Conservation (phyloP, 2,113 vertebrate genomes). For the Paraplagusia blochii region DNA sequence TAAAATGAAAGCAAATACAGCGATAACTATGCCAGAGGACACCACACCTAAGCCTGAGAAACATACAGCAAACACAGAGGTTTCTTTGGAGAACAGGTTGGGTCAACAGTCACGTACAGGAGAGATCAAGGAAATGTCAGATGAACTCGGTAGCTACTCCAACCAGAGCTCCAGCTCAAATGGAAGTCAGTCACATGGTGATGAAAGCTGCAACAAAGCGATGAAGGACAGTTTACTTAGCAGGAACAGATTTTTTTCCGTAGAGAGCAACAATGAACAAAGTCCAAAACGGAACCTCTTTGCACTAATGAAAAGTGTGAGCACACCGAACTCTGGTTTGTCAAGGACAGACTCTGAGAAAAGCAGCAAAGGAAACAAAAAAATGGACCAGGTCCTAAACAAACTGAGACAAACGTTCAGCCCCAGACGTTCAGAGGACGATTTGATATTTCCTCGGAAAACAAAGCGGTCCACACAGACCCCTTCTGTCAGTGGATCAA, state of each 20-base stretch:
- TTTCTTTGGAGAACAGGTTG: conserved; percentile 30
- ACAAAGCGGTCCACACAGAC: conserved; percentile 42
- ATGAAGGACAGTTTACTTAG: conserved; percentile 33
- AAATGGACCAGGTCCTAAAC: conserved; percentile 68
- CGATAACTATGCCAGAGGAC: conserved; percentile 3
- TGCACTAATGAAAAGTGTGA: conserved; percentile 56
- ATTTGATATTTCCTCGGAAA: conserved; percentile 46
- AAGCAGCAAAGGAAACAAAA: conserved; percentile 50
- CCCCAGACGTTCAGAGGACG: conserved; percentile 51
- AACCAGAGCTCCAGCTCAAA: conserved; percentile 42
- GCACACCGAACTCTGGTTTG: conserved; percentile 34
- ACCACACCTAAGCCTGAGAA: conserved; percentile 28
- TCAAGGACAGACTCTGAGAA: conserved; percentile 46
- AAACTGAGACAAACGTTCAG: conserved; percentile 68
- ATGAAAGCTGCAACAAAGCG: conserved; percentile 21
- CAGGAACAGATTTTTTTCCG: conserved; percentile 51
- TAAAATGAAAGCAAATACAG: conserved; percentile 29
- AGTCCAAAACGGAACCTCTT: conserved; percentile 60
- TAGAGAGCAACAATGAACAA: conserved; percentile 51
- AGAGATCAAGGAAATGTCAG: conserved; percentile 9
- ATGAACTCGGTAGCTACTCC: conserved; percentile 18
- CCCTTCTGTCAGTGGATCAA: conserved; percentile 41
- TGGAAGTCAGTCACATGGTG: conserved; percentile 24
- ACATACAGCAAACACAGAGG: neutral
- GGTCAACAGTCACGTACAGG: conserved; percentile 25